Base-by-base conservation (phyloP, 92 coral and sea anemone species). In the Meandrina meandrites region DNA sequence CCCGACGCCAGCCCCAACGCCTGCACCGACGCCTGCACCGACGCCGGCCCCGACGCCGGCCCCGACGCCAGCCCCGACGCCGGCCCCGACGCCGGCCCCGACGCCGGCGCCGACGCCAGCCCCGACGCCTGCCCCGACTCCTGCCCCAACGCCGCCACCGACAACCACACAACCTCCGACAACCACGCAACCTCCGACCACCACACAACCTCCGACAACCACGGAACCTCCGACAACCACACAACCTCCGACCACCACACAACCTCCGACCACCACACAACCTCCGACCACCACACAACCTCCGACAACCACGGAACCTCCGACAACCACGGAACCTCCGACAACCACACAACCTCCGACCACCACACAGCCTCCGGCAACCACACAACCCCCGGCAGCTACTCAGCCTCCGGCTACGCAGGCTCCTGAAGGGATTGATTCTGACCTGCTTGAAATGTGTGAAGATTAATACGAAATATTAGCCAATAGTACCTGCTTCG, bases 291-390 rank as follows among this genome's bases (percentile, higher is more conserved):
- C 84, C 4, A 64, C 84, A 0, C 56, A 64, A 16, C 75, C 84
- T 8, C 57, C 84, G 75, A 81, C 84, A 6, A 81, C 84, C 45
- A 64, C 84, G 11, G 45, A 71, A 22, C 76, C 76, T 11, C 76
- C 76, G 76, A 72, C 76, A 12, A 72, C 76, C 34, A 72, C 76
- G 10, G 18, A 64, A 58, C 84, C 84, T 1, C 51, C 84, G 35
- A 67, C 84, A 16, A 81, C 85, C 2, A 80, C 74, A 0, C 76
- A 66, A 77, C 77, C 85, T 0, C 76, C 85, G 45, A 68, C 77
- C 21, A 54, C 47, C 22, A 81, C 84, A 8, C 42, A 51, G 82
- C 82, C 82, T 10, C 82, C 82, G 68, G 58, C 79, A 5, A 81
- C 84, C 0, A 79, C 72, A 0, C 75, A 64, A 76, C 76, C 84